Evolutionary conservation across 2,797 vertebrate species (phyloP).

Genomic region (Lepus oiostolus): DNA sequence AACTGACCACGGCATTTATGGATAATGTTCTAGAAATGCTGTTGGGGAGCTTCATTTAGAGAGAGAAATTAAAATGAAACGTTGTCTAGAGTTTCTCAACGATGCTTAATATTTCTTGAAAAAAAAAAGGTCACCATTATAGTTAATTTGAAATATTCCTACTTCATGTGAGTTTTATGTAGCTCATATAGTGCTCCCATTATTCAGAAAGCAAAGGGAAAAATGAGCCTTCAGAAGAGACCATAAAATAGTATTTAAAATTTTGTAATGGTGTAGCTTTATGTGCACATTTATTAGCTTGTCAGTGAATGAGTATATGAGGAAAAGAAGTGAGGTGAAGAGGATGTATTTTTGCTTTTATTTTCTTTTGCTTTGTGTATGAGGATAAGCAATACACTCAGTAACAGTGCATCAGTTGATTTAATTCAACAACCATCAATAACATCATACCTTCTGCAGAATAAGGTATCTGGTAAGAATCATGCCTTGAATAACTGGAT

Average conservation of each 20-base stretch:
- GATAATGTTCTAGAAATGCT: not conserved
- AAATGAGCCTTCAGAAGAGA: constrained; percentile 55
- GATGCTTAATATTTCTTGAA: constrained; percentile 24
- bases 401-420: not conserved
- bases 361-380: not conserved
- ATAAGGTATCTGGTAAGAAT: not conserved
- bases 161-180: constrained; percentile 65
- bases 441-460: not conserved
- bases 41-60: not conserved
- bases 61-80: constrained; percentile 43
- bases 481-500: not conserved
- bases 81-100: constrained; percentile 34
- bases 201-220: constrained; percentile 63
- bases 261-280: constrained; percentile 55
- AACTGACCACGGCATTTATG: constrained; percentile 32
- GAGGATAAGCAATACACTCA: constrained; percentile 1
- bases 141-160: constrained; percentile 70
- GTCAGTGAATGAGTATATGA: not conserved
- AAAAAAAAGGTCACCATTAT: not conserved
- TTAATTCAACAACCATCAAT: not conserved
- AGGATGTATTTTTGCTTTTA: not conserved
- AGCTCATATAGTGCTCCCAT: constrained; percentile 33
- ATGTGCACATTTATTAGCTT: constrained; percentile 35
- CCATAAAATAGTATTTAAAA: constrained; percentile 67
- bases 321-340: constrained; percentile 16